phyloP scores from a whole-genome alignment of 2,113 vertebrate genomes.

The Bolborhynchus lineola region DNA sequence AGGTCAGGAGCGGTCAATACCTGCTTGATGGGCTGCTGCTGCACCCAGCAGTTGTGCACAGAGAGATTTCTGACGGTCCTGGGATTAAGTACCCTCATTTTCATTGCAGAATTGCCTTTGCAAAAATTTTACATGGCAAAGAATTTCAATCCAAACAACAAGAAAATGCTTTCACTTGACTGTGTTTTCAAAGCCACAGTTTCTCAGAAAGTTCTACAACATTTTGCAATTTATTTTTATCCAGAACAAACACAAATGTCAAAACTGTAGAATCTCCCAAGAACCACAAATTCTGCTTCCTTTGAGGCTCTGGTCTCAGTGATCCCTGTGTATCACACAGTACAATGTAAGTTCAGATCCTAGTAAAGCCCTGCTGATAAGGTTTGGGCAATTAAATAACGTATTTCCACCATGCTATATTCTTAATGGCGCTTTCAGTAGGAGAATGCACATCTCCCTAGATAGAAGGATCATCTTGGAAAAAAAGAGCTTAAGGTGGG shows the following conservation, averaged over 20 bases:
- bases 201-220: background rate
- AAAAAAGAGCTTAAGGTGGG: background rate
- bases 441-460: background rate
- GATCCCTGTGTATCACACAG: background rate
- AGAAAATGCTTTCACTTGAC: background rate
- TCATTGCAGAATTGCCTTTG: background rate
- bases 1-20: background rate
- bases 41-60: rapidly evolving
- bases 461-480: background rate
- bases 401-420: background rate
- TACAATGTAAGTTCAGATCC: background rate
- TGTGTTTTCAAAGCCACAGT: background rate
- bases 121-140: background rate
- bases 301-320: background rate
- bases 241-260: background rate
- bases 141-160: background rate
- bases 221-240: background rate
- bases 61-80: background rate
- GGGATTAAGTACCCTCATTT: background rate
- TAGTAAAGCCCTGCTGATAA: background rate
- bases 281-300: background rate
- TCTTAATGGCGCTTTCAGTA: constrained; percentile 32
- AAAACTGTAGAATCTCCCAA: background rate
- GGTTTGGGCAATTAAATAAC: background rate
- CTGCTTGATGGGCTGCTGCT: rapidly evolving